phyloP scores from a whole-genome alignment of 2,113 vertebrate species.

The Otocyon megalotis region DNA sequence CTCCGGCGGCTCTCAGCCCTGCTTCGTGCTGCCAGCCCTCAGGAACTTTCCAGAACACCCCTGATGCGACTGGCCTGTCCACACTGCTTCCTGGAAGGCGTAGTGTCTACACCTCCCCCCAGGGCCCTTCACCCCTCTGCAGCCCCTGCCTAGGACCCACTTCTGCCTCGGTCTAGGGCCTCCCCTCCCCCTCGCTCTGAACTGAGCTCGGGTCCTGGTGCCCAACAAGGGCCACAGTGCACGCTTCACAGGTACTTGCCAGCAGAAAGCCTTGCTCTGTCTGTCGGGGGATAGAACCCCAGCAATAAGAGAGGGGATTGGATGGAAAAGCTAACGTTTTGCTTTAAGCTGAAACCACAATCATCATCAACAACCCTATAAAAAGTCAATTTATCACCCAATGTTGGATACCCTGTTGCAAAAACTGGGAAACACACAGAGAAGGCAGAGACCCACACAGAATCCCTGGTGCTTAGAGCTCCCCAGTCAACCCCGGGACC shows the following conservation, averaged over 20 bases:
- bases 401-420: neutral
- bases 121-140: neutral
- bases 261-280: neutral
- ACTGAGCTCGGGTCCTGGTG: neutral
- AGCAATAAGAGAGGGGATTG: neutral
- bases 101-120: neutral
- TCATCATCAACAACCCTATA: neutral
- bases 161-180: neutral
- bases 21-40: neutral
- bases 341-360: neutral
- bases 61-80: accelerated
- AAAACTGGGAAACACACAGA: neutral
- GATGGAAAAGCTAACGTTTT: neutral
- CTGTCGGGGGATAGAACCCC: neutral
- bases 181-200: neutral
- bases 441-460: neutral
- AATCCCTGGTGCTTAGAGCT: accelerated
- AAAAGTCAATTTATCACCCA: neutral
- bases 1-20: neutral
- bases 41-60: neutral
- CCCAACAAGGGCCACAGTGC: neutral
- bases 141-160: neutral
- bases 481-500: accelerated
- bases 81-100: neutral
- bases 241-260: accelerated